These are phyloP conservation scores for Notechis scutatus DNA, from an alignment of 2,113 vertebrate species.

Conservation along the genomic window DNA sequence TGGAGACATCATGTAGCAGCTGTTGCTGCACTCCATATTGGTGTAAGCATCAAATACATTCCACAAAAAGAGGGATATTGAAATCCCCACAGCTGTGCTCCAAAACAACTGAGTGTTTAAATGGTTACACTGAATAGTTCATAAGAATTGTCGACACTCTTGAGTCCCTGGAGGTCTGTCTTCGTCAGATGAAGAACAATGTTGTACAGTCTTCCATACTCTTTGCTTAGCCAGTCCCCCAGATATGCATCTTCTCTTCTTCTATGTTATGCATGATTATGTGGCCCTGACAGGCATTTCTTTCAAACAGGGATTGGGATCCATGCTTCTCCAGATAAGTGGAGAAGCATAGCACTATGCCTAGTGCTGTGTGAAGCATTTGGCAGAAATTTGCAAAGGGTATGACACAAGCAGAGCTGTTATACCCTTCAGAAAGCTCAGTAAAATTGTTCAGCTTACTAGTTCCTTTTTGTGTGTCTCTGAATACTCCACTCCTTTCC, in stretches of 20 bases:
- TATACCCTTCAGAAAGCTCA: too few species aligned
- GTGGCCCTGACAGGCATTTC: not conserved
- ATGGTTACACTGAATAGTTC: not conserved
- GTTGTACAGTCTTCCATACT: not conserved
- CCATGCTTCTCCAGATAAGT: not conserved
- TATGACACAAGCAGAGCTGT: too few species aligned
- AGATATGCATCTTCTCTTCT: not conserved
- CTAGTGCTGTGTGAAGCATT: not conserved
- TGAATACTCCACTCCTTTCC: too few species aligned
- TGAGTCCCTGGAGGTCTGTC: not conserved
- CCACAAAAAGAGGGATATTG: not conserved
- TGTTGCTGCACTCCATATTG: not conserved
- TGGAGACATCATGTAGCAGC: not conserved
- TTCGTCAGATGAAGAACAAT: not conserved
- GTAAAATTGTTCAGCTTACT: too few species aligned
- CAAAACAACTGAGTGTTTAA: slow-evolving; percentile 1
- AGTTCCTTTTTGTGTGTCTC: too few species aligned
- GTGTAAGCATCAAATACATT: not conserved
- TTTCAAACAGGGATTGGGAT: not conserved
- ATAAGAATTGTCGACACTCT: fast-evolving
- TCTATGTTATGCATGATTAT: not conserved
- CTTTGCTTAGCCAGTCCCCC: not conserved
- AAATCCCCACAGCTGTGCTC: slow-evolving; percentile 2
- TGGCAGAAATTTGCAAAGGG: not conserved
- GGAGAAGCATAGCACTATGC: not conserved